phyloP scores from a whole-genome alignment of 1,140 invertebrate genomes.

The Brachionus angularis region DNA sequence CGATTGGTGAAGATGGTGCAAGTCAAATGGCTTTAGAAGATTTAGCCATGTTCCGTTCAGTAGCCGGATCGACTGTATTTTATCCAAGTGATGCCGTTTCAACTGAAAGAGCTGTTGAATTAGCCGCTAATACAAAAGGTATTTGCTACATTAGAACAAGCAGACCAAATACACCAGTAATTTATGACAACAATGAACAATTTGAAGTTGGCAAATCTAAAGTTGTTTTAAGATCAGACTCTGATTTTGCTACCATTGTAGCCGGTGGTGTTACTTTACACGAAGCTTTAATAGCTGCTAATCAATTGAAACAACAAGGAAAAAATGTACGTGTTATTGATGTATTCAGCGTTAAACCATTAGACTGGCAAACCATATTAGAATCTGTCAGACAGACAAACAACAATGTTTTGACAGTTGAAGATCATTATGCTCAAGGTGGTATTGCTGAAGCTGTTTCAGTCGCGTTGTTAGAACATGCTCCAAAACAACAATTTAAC shows the following conservation, averaged over 20 bases:
- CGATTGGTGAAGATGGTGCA: conserved; percentile 90
- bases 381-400: conserved; percentile 73
- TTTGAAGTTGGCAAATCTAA: conserved; percentile 69
- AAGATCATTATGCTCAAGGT: conserved; percentile 91
- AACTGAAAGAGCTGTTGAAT: conserved; percentile 82
- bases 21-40: conserved; percentile 99
- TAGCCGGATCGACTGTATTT: conserved; percentile 88
- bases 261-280: conserved; percentile 87
- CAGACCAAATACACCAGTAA: conserved; percentile 76
- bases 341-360: conserved; percentile 90
- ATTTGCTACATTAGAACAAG: conserved; percentile 94
- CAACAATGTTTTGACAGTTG: conserved; percentile 81
- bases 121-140: conserved; percentile 90
- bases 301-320: conserved; percentile 65
- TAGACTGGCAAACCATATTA: conserved; percentile 75
- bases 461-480: conserved; percentile 64
- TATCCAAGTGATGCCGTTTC: conserved; percentile 95
- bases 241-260: conserved; percentile 77
- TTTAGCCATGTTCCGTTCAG: conserved; percentile 84
- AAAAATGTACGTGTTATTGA: conserved; percentile 77
- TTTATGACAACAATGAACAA: conserved; percentile 79
- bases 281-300: conserved; percentile 80
- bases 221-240: conserved; percentile 59
- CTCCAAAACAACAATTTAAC: background rate
- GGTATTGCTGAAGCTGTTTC: conserved; percentile 91